A percentile compares a stretch with the other conserved stretches of the same genome.
Evolutionary conservation across 2,113 vertebrate genomes (phyloP).

Genomic region (Dendropsophus ebraccatus): DNA sequence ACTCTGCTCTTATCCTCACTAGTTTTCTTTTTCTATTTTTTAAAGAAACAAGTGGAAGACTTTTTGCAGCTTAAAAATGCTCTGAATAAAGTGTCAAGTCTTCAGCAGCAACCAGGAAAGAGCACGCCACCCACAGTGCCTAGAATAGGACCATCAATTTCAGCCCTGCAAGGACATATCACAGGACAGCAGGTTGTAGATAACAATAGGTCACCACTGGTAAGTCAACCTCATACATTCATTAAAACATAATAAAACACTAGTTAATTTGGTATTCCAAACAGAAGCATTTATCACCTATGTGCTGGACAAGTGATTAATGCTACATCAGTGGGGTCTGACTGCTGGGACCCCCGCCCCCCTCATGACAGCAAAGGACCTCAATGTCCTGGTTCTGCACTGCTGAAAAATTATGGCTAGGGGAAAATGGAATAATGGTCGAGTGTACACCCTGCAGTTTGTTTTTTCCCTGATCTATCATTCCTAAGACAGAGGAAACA

Average conservation of each 20-base stretch:
- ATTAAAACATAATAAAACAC: neutral
- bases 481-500: no score
- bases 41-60: slow-evolving; percentile 88
- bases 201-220: slow-evolving; percentile 10
- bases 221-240: neutral
- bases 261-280: no score
- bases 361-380: no score
- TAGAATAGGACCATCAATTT: neutral
- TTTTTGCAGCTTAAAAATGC: slow-evolving; percentile 89
- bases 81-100: slow-evolving; percentile 77
- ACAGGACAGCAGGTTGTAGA: neutral
- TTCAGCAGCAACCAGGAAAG: slow-evolving; percentile 67
- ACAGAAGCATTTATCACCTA: no score
- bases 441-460: no score
- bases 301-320: no score
- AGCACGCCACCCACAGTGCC: slow-evolving; percentile 28
- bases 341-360: no score
- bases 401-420: no score
- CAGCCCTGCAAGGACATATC: neutral
- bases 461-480: no score
- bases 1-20: neutral
- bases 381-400: no score
- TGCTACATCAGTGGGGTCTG: no score
- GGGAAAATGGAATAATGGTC: no score
- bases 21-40: slow-evolving; percentile 42